Conservation (phyloP, 2,888 invertebrate genomes). For the Altica lythri region DNA sequence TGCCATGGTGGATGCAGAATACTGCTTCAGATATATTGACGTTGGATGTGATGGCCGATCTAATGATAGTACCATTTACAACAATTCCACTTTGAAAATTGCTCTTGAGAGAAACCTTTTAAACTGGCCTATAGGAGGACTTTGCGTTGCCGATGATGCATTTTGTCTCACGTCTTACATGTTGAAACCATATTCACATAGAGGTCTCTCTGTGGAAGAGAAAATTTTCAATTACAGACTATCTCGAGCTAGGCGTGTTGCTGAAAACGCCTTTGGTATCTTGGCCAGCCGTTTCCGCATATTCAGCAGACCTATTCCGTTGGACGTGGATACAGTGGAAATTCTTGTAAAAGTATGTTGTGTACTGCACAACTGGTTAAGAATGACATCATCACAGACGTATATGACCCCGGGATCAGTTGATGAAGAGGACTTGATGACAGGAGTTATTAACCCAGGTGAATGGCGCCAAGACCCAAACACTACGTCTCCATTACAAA, state of each 20-base stretch:
- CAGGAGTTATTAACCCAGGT: no score
- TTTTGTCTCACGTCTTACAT: slow-evolving; percentile 7
- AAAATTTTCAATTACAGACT: slow-evolving; percentile 23
- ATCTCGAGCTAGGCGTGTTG: slow-evolving; percentile 19
- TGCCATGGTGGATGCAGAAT: no score
- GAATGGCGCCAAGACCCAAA: neutral
- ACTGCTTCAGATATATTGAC: no score
- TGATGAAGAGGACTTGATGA: no score
- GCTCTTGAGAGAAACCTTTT: slow-evolving; percentile 8
- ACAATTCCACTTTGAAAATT: slow-evolving; percentile 12
- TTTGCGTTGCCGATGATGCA: slow-evolving; percentile 16
- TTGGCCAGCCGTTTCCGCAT: slow-evolving; percentile 28
- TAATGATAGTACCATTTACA: slow-evolving; percentile 12
- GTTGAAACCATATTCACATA: slow-evolving; percentile 13
- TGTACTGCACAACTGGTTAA: no score
- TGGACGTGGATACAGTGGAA: no score
- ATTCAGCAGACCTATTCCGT: slow-evolving; percentile 12
- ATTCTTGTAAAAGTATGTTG: no score
- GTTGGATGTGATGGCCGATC: slow-evolving; percentile 15
- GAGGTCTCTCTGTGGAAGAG: slow-evolving; percentile 1
- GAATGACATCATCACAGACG: no score
- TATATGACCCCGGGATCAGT: no score
- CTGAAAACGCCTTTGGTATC: slow-evolving; percentile 23
- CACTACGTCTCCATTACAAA: neutral
- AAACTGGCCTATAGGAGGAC: slow-evolving; percentile 5